A percentile compares a stretch with the other conserved stretches of the same genome.
phyloP scores from a whole-genome alignment of 2,888 invertebrate species.

The Orthonevra nobilis region DNA sequence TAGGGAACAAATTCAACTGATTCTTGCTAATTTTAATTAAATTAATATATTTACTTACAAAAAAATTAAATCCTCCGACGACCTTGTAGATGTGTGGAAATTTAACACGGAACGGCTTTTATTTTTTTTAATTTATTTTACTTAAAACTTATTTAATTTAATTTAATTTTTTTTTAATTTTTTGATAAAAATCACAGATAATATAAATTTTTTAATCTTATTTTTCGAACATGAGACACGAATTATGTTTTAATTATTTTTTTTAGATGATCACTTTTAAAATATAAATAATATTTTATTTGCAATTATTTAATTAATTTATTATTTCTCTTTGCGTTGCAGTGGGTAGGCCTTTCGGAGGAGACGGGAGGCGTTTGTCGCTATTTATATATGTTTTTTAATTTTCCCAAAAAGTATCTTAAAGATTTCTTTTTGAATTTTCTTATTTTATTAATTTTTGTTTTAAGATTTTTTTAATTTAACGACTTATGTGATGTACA shows the following conservation, averaged over 20 bases:
- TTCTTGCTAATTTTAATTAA: too few species aligned
- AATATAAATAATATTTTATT: constrained; percentile 58
- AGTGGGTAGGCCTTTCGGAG: constrained; percentile 79
- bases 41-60: too few species aligned
- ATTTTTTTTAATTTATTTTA: constrained; percentile 58
- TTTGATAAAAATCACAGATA: constrained; percentile 69
- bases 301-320: constrained; percentile 38
- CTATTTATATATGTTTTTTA: constrained; percentile 10
- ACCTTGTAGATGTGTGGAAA: constrained; percentile 74
- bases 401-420: constrained; percentile 39
- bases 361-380: constrained; percentile 78
- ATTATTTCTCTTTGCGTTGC: constrained; percentile 50
- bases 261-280: constrained; percentile 66
- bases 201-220: constrained; percentile 48
- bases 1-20: too few species aligned
- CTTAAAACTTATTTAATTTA: constrained; percentile 55
- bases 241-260: constrained; percentile 53
- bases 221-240: constrained; percentile 47
- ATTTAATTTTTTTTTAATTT: constrained; percentile 19
- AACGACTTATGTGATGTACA: too few species aligned
- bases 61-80: constrained; percentile 77
- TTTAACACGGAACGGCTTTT: constrained; percentile 69
- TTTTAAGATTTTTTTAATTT: too few species aligned
- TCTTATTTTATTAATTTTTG: constrained; percentile 13
- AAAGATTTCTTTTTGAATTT: constrained; percentile 14